A percentile compares a stretch with the other conserved stretches of the same genome.
These are phyloP conservation scores for Patella pellucida DNA, from an alignment of 2,888 invertebrate genomes.

Conservation along the genomic window DNA sequence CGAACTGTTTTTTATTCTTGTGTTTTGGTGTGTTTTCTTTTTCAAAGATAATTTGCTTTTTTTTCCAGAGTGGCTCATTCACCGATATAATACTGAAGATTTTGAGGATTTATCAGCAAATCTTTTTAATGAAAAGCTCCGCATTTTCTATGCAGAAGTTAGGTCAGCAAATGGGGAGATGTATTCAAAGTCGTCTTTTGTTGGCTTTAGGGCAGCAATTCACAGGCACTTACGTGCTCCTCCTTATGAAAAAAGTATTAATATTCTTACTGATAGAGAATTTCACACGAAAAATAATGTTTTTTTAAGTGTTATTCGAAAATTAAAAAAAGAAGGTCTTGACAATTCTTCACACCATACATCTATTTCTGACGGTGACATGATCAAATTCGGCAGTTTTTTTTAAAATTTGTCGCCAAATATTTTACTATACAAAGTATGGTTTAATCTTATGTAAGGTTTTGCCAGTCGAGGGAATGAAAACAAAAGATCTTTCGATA, in stretches of 20 bases:
- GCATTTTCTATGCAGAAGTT: not conserved
- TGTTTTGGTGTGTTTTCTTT: too few relatives aligned
- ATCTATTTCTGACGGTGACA: too few relatives aligned
- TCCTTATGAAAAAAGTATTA: not conserved
- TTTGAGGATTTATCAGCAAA: not conserved
- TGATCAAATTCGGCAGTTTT: not conserved
- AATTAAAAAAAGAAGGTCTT: slow-evolving; percentile 12
- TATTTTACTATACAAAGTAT: not conserved
- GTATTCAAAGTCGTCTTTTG: slow-evolving; percentile 2
- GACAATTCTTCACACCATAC: too few relatives aligned
- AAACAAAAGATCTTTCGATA: not conserved
- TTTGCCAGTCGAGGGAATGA: not conserved
- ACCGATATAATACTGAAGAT: not conserved
- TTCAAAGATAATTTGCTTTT: not conserved
- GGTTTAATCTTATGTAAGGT: not conserved
- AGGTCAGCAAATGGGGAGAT: not conserved
- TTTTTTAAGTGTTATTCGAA: slow-evolving; percentile 20
- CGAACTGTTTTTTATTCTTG: too few relatives aligned
- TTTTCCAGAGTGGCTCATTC: not conserved
- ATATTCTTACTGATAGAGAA: slow-evolving; percentile 11
- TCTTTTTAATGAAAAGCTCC: not conserved
- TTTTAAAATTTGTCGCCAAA: not conserved
- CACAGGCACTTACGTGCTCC: slow-evolving; percentile 15
- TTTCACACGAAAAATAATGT: slow-evolving; percentile 20
- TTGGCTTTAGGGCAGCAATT: not conserved